Conservation (phyloP, 2,113 vertebrate genomes). For the Chlorodrepanis virens region DNA sequence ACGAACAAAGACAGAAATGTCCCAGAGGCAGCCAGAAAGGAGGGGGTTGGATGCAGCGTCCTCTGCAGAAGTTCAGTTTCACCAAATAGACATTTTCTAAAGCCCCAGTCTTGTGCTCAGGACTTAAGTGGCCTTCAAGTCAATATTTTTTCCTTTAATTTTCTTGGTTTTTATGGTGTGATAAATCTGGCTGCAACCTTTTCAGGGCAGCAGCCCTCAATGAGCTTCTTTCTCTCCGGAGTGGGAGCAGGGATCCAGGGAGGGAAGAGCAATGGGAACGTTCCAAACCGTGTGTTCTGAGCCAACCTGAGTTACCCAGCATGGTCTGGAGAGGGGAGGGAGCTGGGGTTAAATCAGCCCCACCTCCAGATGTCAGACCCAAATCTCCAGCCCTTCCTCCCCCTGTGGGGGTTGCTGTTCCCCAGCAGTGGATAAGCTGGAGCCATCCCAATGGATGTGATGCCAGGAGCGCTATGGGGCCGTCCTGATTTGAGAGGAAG, state of each 20-base stretch:
- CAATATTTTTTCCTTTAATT: neutral
- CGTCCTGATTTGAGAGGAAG: no score
- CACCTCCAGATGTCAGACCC: neutral
- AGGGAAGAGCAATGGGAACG: neutral
- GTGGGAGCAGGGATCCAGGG: neutral
- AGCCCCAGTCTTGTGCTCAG: neutral
- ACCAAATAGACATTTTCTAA: neutral
- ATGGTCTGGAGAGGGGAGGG: fast-evolving
- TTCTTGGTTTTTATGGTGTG: neutral
- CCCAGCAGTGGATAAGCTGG: neutral
- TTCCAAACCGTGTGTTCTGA: neutral
- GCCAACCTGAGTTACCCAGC: neutral
- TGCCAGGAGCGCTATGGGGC: neutral
- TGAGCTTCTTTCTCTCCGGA: neutral
- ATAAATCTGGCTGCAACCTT: neutral
- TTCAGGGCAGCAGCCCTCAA: neutral
- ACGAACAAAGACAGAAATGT: neutral
- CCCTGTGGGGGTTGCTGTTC: neutral
- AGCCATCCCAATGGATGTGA: neutral
- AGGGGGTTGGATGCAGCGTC: neutral
- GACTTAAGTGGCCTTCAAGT: neutral
- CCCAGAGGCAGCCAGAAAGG: neutral
- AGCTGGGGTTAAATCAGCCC: neutral
- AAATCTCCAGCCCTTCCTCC: neutral
- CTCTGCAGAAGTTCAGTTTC: neutral